Percentiles rank a stretch among this genome's conserved stretches.
phyloP scores from a whole-genome alignment of 2,888 invertebrate genomes.

The Syrista parreyssii region DNA sequence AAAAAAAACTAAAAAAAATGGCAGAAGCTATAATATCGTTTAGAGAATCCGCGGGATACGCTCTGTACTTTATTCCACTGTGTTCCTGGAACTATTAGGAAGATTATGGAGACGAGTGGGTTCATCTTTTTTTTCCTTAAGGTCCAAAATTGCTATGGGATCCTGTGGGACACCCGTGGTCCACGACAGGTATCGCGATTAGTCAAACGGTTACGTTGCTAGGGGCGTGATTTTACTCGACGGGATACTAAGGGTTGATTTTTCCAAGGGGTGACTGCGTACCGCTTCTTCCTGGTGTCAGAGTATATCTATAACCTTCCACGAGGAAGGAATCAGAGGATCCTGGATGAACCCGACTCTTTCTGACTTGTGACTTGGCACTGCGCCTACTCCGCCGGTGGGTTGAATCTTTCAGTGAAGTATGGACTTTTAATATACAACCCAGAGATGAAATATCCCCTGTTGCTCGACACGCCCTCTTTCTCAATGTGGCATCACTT shows the following conservation, averaged over 20 bases:
- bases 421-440: not conserved
- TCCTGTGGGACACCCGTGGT: conserved; percentile 15
- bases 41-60: not conserved
- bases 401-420: not conserved
- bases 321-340: not conserved
- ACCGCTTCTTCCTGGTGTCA: not conserved
- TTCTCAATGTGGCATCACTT: not conserved
- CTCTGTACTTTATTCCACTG: not conserved
- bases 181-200: conserved; percentile 32
- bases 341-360: not conserved
- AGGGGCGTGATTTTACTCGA: conserved; percentile 49
- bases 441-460: not conserved
- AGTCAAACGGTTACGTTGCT: conserved; percentile 30
- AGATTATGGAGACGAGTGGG: conserved; percentile 11
- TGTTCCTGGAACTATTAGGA: not conserved
- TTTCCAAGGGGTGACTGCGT: not conserved
- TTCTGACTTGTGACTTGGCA: not conserved
- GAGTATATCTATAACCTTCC: not conserved
- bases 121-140: not conserved
- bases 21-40: not conserved
- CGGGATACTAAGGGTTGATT: conserved; percentile 34
- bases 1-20: not conserved
- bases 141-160: not conserved
- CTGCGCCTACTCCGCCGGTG: not conserved
- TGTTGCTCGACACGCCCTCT: conserved; percentile 2